A percentile compares a stretch with the other conserved stretches of the same genome.
Evolutionary conservation across 2,113 vertebrate species (phyloP).

Genomic region (Phrynocephalus versicolor): DNA sequence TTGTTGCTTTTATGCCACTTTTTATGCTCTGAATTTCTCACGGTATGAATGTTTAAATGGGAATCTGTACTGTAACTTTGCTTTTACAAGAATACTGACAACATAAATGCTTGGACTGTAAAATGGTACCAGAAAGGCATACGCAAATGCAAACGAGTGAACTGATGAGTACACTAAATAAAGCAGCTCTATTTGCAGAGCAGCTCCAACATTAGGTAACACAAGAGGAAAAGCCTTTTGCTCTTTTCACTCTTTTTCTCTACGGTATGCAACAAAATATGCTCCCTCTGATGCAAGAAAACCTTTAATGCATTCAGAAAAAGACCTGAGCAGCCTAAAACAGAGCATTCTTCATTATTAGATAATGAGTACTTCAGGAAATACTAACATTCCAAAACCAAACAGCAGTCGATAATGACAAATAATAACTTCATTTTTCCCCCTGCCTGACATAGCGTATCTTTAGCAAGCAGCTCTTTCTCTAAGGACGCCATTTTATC

Average conservation of each 20-base stretch:
- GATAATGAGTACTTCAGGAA: slow-evolving; percentile 28
- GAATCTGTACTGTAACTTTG: background rate
- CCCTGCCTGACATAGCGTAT: slow-evolving; percentile 59
- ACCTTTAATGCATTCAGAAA: slow-evolving; percentile 48
- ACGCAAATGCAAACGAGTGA: slow-evolving; percentile 27
- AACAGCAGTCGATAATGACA: slow-evolving; percentile 42
- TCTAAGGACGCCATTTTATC: slow-evolving; percentile 92
- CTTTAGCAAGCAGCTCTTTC: slow-evolving; percentile 76
- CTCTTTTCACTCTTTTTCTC: slow-evolving; percentile 39
- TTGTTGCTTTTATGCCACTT: background rate
- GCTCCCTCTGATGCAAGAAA: slow-evolving; percentile 43
- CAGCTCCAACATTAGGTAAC: slow-evolving; percentile 24
- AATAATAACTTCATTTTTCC: slow-evolving; percentile 51
- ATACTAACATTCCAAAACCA: slow-evolving; percentile 48
- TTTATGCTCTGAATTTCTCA: background rate
- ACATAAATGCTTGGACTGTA: background rate
- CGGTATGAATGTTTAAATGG: background rate
- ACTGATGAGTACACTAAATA: slow-evolving; percentile 48
- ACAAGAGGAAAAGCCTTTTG: slow-evolving; percentile 30
- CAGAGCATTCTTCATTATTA: slow-evolving; percentile 43
- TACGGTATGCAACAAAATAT: slow-evolving; percentile 11
- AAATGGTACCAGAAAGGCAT: background rate
- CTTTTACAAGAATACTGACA: background rate
- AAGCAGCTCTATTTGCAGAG: slow-evolving; percentile 43
- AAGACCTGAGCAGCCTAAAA: slow-evolving; percentile 39